Percentiles rank a stretch among this genome's conserved stretches.
Conservation (phyloP, 2,888 invertebrate genomes). For the Ormyrus nitidulus region DNA sequence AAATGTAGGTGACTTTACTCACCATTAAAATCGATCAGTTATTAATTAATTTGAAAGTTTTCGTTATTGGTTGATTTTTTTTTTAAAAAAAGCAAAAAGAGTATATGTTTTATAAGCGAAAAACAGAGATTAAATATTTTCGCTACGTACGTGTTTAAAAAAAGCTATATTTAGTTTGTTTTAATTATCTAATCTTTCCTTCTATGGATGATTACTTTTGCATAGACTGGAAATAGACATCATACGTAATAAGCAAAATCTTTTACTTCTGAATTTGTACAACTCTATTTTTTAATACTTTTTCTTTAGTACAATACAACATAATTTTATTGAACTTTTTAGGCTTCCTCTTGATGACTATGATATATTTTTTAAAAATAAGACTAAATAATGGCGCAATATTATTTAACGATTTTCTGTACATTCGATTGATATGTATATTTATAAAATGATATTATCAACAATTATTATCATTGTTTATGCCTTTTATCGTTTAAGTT, state of each 20-base stretch:
- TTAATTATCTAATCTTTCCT: conserved; percentile 12
- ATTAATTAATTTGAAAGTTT: conserved; percentile 47
- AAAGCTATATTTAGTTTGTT: conserved; percentile 24
- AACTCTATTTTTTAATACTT: conserved; percentile 47
- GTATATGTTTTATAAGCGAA: conserved; percentile 13
- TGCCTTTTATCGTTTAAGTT: conserved; percentile 65
- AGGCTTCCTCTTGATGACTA: conserved; percentile 47
- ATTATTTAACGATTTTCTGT: conserved; percentile 51
- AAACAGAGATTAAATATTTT: conserved; percentile 34
- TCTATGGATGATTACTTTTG: conserved; percentile 20
- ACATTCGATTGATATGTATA: conserved; percentile 48
- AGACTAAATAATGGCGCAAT: conserved; percentile 36
- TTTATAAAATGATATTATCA: conserved; percentile 57
- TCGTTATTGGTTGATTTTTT: conserved; percentile 44
- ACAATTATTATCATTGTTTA: conserved; percentile 59
- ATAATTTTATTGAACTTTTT: conserved; percentile 33
- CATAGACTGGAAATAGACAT: conserved; percentile 47
- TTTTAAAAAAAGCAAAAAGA: conserved; percentile 47
- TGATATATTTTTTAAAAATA: conserved; percentile 30
- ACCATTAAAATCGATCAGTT: conserved; percentile 26
- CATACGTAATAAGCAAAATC: conserved; percentile 38
- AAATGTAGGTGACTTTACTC: conserved; percentile 32
- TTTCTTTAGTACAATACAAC: conserved; percentile 45
- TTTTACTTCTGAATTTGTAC: conserved; percentile 50
- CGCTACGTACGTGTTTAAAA: conserved; percentile 23